Evolutionary conservation across 2,888 invertebrate genomes (phyloP).

Genomic region (Andrena haemorrhoa): DNA sequence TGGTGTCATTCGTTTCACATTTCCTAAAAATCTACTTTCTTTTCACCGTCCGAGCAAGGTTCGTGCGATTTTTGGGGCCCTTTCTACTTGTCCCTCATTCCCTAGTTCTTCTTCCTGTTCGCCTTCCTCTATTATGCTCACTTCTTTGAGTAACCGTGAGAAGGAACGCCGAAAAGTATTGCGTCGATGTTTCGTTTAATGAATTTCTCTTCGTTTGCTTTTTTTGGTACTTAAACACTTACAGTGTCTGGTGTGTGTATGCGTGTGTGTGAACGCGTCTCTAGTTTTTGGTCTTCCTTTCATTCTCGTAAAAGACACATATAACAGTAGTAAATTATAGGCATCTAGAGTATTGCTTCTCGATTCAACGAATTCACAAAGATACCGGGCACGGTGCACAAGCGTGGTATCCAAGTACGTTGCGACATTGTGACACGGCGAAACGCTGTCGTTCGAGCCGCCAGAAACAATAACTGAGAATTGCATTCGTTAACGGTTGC

Average conservation of each 20-base stretch:
- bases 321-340: slow-evolving; percentile 74
- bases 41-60: slow-evolving; percentile 75
- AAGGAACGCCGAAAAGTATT: slow-evolving; percentile 30
- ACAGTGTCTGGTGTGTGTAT: slow-evolving; percentile 22
- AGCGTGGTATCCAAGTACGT: slow-evolving; percentile 23
- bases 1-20: slow-evolving; percentile 32
- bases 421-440: slow-evolving; percentile 20
- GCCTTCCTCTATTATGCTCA: not conserved
- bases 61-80: slow-evolving; percentile 77
- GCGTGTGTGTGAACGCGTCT: not conserved
- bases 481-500: not conserved
- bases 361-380: slow-evolving; percentile 75
- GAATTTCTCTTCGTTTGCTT: not conserved
- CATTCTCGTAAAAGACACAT: slow-evolving; percentile 55
- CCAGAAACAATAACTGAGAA: not conserved
- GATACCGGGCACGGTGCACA: slow-evolving; percentile 59
- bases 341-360: slow-evolving; percentile 84
- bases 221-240: slow-evolving; percentile 14
- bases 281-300: not conserved
- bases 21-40: slow-evolving; percentile 21
- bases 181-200: slow-evolving; percentile 11
- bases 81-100: not conserved
- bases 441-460: slow-evolving; percentile 21
- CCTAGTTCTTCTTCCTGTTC: not conserved
- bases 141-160: slow-evolving; percentile 7